These are phyloP conservation scores for Salmo trutta DNA, from an alignment of 2,797 vertebrate species.

Conservation along the genomic window DNA sequence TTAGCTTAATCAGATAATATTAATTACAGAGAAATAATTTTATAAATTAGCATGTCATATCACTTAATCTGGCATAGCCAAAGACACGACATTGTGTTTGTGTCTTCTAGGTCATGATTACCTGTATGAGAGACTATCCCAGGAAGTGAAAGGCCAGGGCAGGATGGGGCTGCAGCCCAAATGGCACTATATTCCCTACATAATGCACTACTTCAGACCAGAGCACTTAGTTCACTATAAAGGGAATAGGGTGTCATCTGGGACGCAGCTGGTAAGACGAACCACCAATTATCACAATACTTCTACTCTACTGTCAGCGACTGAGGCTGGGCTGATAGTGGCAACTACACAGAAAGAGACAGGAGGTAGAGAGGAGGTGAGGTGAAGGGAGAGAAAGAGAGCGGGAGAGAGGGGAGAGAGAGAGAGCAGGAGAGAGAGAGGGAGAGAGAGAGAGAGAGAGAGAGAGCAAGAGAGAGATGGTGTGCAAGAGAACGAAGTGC, in stretches of 20 bases:
- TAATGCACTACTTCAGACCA: background rate
- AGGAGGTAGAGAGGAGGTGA: background rate
- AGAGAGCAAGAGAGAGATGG: background rate
- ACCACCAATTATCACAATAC: background rate
- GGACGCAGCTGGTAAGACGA: background rate
- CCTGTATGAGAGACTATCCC: background rate
- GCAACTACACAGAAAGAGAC: background rate
- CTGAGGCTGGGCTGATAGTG: background rate
- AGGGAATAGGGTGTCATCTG: background rate
- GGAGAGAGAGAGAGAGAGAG: background rate
- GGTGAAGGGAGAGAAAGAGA: too few relatives aligned
- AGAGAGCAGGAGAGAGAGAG: background rate
- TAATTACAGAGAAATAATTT: too few relatives aligned
- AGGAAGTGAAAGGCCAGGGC: background rate
- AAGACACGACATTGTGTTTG: too few relatives aligned
- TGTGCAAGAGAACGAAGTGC: background rate
- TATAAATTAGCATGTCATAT: too few relatives aligned
- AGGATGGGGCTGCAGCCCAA: background rate
- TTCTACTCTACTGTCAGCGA: slow-evolving; percentile 3
- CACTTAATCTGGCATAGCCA: too few relatives aligned
- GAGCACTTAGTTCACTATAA: background rate
- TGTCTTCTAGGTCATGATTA: background rate
- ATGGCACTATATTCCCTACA: background rate
- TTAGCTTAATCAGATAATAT: too few relatives aligned
- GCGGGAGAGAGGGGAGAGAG: too few relatives aligned